Evolutionary conservation across 2,113 vertebrate genomes (phyloP).

Genomic region (Plectropomus leopardus): DNA sequence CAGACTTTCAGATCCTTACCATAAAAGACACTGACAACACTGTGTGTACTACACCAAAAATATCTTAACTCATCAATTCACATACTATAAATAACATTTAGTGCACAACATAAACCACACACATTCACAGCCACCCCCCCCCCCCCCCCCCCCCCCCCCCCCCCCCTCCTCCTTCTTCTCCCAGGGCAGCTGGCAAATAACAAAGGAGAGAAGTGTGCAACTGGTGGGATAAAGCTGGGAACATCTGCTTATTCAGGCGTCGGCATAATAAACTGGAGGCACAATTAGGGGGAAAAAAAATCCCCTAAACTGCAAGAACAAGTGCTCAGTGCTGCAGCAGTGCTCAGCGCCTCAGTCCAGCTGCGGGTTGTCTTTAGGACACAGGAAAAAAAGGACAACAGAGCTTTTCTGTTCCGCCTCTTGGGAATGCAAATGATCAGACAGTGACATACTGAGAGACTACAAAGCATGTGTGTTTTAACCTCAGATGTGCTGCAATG

Average conservation of each 20-base stretch:
- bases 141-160: background rate
- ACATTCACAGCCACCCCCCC: slow-evolving; percentile 32
- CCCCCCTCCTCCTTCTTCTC: slow-evolving; percentile 51
- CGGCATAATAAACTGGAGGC: slow-evolving; percentile 80
- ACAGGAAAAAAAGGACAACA: slow-evolving; percentile 58
- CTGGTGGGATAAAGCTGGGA: slow-evolving; percentile 84
- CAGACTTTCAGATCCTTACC: background rate
- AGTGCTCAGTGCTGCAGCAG: slow-evolving; percentile 59
- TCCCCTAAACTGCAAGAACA: slow-evolving; percentile 56
- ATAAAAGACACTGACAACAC: background rate
- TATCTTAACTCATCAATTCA: slow-evolving; percentile 30
- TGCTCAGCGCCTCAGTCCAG: slow-evolving; percentile 63
- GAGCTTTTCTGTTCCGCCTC: slow-evolving; percentile 53
- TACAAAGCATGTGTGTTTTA: slow-evolving; percentile 70
- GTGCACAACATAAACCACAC: slow-evolving; percentile 41
- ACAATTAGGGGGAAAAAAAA: slow-evolving; percentile 62
- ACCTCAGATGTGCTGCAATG: slow-evolving; percentile 60
- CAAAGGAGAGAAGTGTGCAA: slow-evolving; percentile 86
- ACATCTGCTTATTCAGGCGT: slow-evolving; percentile 82
- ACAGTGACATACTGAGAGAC: slow-evolving; percentile 54
- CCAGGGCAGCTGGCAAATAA: slow-evolving; percentile 85
- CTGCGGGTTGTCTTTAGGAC: slow-evolving; percentile 73
- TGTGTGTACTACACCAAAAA: background rate
- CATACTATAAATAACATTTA: slow-evolving; percentile 34
- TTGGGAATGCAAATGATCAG: slow-evolving; percentile 76